These are phyloP conservation scores for Dorcus hopei DNA, from an alignment of 2,888 invertebrate genomes.

Conservation along the genomic window DNA sequence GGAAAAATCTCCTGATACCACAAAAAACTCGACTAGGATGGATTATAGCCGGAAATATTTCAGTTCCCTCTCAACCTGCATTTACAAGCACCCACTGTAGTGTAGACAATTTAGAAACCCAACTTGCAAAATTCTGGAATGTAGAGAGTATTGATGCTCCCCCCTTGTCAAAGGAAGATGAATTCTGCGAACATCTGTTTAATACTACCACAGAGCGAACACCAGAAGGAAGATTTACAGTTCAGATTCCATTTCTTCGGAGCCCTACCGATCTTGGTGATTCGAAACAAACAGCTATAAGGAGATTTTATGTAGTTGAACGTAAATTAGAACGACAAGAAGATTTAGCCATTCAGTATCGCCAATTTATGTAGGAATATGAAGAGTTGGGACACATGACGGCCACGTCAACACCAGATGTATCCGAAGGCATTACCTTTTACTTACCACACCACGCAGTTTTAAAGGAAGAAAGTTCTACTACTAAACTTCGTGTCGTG, in stretches of 20 bases:
- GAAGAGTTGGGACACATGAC: constrained; percentile 3
- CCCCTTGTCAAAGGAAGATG: neutral
- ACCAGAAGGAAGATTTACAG: neutral
- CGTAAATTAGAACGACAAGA: neutral
- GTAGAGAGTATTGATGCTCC: neutral
- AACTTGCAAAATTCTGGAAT: neutral
- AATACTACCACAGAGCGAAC: neutral
- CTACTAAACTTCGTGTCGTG: constrained; percentile 7
- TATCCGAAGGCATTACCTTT: neutral
- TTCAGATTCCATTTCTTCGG: neutral
- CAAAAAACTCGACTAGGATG: constrained; percentile 8
- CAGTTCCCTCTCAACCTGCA: no score
- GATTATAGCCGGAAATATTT: neutral
- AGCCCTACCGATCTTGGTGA: neutral
- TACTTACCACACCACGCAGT: constrained; percentile 7
- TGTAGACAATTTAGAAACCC: no score
- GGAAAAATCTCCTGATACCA: neutral
- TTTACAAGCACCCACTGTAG: no score
- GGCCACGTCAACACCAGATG: no score
- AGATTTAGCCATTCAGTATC: neutral
- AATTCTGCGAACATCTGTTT: neutral
- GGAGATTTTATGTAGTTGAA: neutral
- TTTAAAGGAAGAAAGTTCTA: neutral
- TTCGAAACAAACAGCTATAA: neutral
- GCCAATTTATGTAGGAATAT: neutral